Evolutionary conservation across 1,140 invertebrate species (phyloP).

Genomic region (Monochamus saltuarius): DNA sequence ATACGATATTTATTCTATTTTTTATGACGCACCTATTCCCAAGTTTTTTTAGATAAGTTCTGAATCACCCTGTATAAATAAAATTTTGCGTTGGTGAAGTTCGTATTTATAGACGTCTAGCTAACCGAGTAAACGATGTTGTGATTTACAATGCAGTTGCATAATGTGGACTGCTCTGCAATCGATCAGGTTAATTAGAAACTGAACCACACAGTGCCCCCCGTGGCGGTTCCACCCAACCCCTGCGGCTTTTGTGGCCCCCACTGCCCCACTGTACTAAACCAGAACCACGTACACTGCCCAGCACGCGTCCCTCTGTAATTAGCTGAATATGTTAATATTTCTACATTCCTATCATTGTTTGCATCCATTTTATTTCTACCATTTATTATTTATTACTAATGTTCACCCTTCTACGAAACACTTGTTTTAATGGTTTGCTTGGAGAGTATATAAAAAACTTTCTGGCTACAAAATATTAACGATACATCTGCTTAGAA

Average conservation of each 20-base stretch:
- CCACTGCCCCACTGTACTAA: constrained; percentile 13
- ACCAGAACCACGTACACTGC: background rate
- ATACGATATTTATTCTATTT: no score
- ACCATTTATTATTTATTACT: no score
- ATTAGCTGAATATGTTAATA: constrained; percentile 36
- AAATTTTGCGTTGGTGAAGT: no score
- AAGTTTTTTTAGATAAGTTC: no score
- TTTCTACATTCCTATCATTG: constrained; percentile 22
- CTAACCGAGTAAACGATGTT: constrained; percentile 12
- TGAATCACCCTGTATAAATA: no score
- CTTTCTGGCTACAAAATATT: no score
- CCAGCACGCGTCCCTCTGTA: constrained; percentile 27
- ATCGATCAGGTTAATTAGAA: constrained; percentile 40
- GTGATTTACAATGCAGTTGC: constrained; percentile 38
- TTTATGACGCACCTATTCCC: no score
- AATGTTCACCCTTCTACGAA: no score
- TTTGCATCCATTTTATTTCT: background rate
- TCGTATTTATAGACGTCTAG: background rate
- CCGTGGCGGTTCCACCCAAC: constrained; percentile 28
- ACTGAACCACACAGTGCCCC: constrained; percentile 29
- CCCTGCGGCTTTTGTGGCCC: constrained; percentile 25
- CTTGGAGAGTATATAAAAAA: no score
- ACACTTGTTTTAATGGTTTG: no score
- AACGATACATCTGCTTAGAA: no score
- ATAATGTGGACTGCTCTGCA: constrained; percentile 30